A percentile compares a stretch with the other conserved stretches of the same genome.
These are phyloP conservation scores for Pteruthius melanotis DNA, from an alignment of 2,113 vertebrate genomes.

Conservation along the genomic window DNA sequence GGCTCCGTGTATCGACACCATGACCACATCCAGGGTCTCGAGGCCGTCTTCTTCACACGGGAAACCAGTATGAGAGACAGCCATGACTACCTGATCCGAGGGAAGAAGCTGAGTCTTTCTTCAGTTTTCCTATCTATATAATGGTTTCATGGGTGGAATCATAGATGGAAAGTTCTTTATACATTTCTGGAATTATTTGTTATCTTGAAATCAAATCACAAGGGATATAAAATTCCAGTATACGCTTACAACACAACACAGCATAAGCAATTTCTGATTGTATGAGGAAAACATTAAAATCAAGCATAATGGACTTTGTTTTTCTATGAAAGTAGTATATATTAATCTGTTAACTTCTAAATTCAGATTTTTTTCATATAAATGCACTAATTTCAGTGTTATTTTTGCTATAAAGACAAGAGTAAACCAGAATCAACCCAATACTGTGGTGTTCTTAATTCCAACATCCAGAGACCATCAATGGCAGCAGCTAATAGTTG, in stretches of 20 bases:
- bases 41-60: neutral
- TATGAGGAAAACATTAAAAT: neutral
- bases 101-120: neutral
- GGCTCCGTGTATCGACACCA: accelerated
- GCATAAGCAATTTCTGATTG: neutral
- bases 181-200: neutral
- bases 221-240: neutral
- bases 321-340: neutral
- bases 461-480: neutral
- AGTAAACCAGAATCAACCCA: neutral
- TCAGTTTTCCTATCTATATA: neutral
- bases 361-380: neutral
- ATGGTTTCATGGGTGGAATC: neutral
- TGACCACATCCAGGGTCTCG: neutral
- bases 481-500: neutral
- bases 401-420: neutral
- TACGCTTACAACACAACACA: neutral
- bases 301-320: neutral
- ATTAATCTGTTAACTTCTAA: neutral
- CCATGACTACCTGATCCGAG: neutral
- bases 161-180: neutral
- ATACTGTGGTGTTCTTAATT: neutral
- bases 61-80: neutral
- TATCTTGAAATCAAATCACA: neutral
- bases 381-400: neutral